These are phyloP conservation scores for Limosa lapponica DNA, from an alignment of 2,797 vertebrate genomes.

Conservation along the genomic window DNA sequence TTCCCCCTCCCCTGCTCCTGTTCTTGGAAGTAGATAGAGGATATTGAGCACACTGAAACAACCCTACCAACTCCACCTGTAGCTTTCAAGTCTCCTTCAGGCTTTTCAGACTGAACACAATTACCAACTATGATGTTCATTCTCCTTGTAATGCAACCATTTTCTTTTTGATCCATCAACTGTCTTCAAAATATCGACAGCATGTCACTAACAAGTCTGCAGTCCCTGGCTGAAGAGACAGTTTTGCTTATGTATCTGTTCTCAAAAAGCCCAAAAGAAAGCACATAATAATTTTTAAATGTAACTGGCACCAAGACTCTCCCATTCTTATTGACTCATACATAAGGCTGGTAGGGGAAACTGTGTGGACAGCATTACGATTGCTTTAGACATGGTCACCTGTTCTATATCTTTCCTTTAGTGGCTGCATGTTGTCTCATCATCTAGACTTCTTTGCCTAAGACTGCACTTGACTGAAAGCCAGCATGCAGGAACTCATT, in stretches of 20 bases:
- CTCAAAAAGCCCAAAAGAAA: background rate
- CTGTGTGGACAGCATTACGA: background rate
- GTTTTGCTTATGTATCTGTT: background rate
- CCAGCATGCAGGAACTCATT: background rate
- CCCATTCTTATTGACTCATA: background rate
- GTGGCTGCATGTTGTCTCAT: background rate
- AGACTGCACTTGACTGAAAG: background rate
- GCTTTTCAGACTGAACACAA: background rate
- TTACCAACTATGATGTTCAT: background rate
- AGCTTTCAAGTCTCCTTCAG: background rate
- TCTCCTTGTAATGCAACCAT: background rate
- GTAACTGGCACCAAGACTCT: background rate
- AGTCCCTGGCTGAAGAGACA: background rate
- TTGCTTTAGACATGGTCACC: background rate
- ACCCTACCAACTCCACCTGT: background rate
- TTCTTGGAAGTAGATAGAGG: background rate
- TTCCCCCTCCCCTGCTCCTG: fast-evolving
- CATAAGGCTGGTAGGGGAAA: background rate
- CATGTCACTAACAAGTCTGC: background rate
- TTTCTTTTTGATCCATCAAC: background rate
- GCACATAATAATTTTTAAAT: background rate
- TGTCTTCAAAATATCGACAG: background rate
- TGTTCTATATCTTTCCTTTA: background rate
- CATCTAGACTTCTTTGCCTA: background rate
- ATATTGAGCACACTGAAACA: background rate